These are phyloP conservation scores for Conistra vaccinii DNA, from an alignment of 2,888 invertebrate species.

Conservation along the genomic window DNA sequence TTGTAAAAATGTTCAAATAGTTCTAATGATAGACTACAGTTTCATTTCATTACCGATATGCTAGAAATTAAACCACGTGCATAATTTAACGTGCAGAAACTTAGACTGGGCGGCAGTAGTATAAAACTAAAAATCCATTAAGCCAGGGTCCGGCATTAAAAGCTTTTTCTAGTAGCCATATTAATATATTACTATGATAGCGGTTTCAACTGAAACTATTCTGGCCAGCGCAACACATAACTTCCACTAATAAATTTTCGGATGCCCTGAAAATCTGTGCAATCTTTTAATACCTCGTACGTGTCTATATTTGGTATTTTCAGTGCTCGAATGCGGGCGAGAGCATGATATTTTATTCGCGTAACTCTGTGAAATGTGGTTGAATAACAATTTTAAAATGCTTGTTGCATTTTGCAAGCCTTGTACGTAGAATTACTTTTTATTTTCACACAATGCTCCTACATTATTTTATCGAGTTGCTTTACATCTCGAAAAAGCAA, in stretches of 20 bases:
- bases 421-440: not conserved
- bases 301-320: conserved; percentile 42
- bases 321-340: conserved; percentile 11
- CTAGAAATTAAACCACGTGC: not conserved
- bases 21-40: no score
- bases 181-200: not conserved
- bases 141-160: not conserved
- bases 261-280: conserved; percentile 35
- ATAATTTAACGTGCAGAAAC: not conserved
- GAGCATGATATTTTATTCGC: conserved; percentile 33
- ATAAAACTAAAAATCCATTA: not conserved
- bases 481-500: not conserved
- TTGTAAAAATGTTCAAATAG: not conserved
- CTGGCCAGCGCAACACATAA: conserved; percentile 5
- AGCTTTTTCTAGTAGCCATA: conserved; percentile 17
- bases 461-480: not conserved
- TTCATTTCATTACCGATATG: not conserved
- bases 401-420: conserved; percentile 36
- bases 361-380: conserved; percentile 42
- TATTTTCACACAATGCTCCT: not conserved
- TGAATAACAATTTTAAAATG: conserved; percentile 40
- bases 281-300: conserved; percentile 14
- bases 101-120: no score
- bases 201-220: not conserved
- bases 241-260: conserved; percentile 30